A percentile compares a stretch with the other conserved stretches of the same genome.
Conservation (phyloP, 1,140 invertebrate species). For the Sycophila sp. region DNA sequence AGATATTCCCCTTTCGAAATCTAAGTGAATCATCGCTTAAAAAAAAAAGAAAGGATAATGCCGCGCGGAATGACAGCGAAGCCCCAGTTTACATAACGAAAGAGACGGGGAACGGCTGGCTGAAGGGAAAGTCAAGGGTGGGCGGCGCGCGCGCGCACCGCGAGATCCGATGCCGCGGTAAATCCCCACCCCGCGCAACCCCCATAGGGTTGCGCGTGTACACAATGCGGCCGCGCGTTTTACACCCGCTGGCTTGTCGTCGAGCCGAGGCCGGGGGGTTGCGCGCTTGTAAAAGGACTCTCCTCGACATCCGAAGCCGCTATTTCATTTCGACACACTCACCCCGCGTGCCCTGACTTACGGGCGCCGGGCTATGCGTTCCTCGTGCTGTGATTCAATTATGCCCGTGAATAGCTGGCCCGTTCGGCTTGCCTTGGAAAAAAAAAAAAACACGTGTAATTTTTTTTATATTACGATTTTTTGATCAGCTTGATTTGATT, state of each 20-base stretch:
- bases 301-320: neutral
- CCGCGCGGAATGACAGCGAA: neutral
- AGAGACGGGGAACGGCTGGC: neutral
- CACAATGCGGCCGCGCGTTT: neutral
- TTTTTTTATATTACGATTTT: no score
- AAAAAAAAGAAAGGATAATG: neutral
- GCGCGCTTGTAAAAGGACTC: neutral
- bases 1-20: no score
- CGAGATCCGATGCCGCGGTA: neutral
- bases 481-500: no score
- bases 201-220: neutral
- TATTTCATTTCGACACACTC: neutral
- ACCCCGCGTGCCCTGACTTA: no score
- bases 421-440: no score
- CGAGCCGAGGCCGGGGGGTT: neutral
- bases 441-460: no score
- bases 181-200: no score
- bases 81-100: neutral
- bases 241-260: neutral
- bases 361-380: no score
- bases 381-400: neutral
- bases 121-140: neutral
- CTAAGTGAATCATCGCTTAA: no score
- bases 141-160: neutral
- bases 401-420: no score